phyloP scores from a whole-genome alignment of 2,113 vertebrate genomes.

The Steatornis caripensis region DNA sequence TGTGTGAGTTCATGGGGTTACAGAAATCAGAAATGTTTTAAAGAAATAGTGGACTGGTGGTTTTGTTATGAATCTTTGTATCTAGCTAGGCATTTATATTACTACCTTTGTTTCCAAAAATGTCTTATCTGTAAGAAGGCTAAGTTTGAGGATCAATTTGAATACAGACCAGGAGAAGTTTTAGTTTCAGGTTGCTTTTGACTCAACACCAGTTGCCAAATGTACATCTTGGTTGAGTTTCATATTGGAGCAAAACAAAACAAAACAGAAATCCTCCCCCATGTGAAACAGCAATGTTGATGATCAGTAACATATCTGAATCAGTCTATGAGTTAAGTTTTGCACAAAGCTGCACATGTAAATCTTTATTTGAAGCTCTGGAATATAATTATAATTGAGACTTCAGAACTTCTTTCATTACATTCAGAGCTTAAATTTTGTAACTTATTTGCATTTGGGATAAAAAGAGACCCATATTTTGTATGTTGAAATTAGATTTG shows the following conservation, averaged over 20 bases:
- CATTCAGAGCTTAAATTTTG: neutral
- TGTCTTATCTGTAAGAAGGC: neutral
- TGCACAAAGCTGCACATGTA: neutral
- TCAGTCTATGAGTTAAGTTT: neutral
- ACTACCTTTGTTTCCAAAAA: neutral
- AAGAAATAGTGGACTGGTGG: neutral
- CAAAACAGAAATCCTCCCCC: neutral
- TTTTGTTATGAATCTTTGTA: neutral
- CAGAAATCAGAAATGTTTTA: neutral
- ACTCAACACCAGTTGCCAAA: neutral
- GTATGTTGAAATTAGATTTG: constrained; percentile 5
- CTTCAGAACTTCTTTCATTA: constrained; percentile 41
- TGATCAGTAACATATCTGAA: neutral
- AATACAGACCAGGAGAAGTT: neutral
- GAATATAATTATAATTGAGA: constrained; percentile 26
- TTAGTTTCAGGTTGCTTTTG: neutral
- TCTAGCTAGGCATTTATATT: neutral
- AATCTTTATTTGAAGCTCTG: neutral
- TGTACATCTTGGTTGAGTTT: neutral
- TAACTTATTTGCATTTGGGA: constrained; percentile 38
- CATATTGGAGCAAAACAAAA: neutral
- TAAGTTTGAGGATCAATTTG: neutral
- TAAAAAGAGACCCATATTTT: constrained; percentile 30
- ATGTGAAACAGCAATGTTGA: neutral
- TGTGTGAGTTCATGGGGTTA: neutral